Evolutionary conservation across 2,888 invertebrate species (phyloP).

Genomic region (Tricholauxania praeusta): DNA sequence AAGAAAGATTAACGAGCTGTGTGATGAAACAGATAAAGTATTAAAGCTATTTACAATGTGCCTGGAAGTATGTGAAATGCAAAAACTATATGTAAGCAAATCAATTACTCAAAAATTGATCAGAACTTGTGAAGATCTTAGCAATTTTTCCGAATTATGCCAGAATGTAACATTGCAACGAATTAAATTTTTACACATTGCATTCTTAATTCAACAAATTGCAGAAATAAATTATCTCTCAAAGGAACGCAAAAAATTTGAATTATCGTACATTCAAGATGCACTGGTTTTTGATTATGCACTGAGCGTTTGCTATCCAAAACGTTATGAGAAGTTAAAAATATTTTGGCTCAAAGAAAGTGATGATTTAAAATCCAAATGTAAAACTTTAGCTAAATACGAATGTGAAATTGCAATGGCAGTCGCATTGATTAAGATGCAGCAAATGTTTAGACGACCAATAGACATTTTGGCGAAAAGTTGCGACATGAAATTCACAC

Average conservation of each 20-base stretch:
- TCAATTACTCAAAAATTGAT: conserved; percentile 43
- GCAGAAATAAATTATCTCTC: conserved; percentile 32
- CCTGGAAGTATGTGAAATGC: conserved; percentile 42
- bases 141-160: conserved; percentile 40
- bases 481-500: conserved; percentile 42
- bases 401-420: conserved; percentile 44
- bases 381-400: conserved; percentile 46
- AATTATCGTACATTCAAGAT: conserved; percentile 41
- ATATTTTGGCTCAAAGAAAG: conserved; percentile 4
- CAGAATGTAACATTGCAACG: conserved; percentile 53
- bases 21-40: conserved; percentile 43
- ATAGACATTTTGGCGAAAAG: conserved; percentile 47
- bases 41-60: conserved; percentile 41
- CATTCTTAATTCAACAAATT: conserved; percentile 53
- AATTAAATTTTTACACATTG: conserved; percentile 53
- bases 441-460: conserved; percentile 26
- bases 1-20: conserved; percentile 33
- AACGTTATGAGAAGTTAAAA: conserved; percentile 35
- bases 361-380: conserved; percentile 37
- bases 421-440: conserved; percentile 46
- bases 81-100: conserved; percentile 34
- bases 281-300: conserved; percentile 49
- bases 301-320: conserved; percentile 44
- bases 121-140: conserved; percentile 42
- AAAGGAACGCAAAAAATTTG: neutral